These are phyloP conservation scores for Laterallus jamaicensis DNA, from an alignment of 2,113 vertebrate genomes.

Conservation along the genomic window DNA sequence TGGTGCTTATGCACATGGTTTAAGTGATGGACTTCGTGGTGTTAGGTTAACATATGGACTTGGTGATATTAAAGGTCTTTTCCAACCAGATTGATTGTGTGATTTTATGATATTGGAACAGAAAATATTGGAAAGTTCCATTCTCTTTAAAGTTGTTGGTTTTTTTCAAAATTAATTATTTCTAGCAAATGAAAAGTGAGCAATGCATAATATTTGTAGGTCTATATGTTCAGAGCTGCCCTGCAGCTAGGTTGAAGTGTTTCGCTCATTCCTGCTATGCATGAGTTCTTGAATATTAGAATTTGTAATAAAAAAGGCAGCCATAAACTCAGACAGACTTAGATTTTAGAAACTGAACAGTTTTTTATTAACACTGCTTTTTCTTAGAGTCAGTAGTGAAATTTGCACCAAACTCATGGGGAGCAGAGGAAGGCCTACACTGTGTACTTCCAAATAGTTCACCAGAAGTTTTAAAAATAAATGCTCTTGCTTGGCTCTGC, in stretches of 20 bases:
- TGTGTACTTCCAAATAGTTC: neutral
- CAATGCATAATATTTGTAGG: fast-evolving
- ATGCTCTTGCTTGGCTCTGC: neutral
- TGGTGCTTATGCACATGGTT: too few relatives aligned
- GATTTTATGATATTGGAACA: neutral
- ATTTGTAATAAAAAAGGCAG: neutral
- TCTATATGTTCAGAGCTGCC: neutral
- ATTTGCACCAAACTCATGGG: fast-evolving
- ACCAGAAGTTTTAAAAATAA: neutral
- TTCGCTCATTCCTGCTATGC: neutral
- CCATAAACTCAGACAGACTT: neutral
- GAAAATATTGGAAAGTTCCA: fast-evolving
- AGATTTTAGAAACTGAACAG: neutral
- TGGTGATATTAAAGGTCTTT: too few relatives aligned
- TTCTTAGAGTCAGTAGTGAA: neutral
- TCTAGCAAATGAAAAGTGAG: neutral
- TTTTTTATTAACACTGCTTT: neutral
- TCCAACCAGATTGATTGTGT: too few relatives aligned
- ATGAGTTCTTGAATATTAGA: neutral
- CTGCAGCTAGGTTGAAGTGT: fast-evolving
- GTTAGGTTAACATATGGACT: too few relatives aligned
- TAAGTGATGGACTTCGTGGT: too few relatives aligned
- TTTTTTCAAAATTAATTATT: neutral
- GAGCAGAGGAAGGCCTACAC: neutral
- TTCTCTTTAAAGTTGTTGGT: neutral